Conservation (phyloP, 1,140 invertebrate genomes). For the Drosophila arawakana region DNA sequence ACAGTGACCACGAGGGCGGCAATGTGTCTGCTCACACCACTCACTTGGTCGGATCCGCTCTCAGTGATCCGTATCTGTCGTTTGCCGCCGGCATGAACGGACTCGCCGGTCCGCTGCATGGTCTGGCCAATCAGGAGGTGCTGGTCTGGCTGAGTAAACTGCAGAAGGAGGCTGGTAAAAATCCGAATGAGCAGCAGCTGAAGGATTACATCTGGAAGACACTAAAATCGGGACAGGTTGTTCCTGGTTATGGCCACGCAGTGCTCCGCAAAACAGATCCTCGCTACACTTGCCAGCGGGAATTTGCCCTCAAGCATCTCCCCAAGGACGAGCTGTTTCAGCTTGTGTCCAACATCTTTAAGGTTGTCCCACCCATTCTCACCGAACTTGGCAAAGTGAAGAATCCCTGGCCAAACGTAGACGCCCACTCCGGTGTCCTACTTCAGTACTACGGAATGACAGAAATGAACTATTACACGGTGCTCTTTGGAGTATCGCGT, state of each 20-base stretch:
- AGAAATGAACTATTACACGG: constrained; percentile 99
- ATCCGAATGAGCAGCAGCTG: constrained; percentile 93
- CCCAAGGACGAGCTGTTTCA: constrained; percentile 96
- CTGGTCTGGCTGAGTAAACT: constrained; percentile 93
- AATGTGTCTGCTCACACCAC: constrained; percentile 97
- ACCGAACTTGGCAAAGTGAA: constrained; percentile 96
- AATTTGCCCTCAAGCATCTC: constrained; percentile 96
- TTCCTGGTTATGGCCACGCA: constrained; percentile 98
- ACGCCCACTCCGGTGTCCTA: constrained; percentile 97
- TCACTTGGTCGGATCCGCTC: constrained; percentile 96
- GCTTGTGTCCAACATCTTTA: constrained; percentile 95
- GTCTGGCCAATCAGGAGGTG: constrained; percentile 97
- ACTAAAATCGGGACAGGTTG: constrained; percentile 93
- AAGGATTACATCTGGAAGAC: constrained; percentile 97
- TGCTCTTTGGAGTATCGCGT: constrained; percentile 97
- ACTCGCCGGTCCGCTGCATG: constrained; percentile 96
- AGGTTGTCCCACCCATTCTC: constrained; percentile 95
- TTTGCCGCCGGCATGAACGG: constrained; percentile 97
- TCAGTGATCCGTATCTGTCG: constrained; percentile 96
- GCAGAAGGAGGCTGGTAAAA: constrained; percentile 91
- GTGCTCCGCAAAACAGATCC: constrained; percentile 98
- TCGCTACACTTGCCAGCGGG: constrained; percentile 93
- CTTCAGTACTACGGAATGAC: constrained; percentile 97
- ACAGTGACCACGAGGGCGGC: constrained; percentile 97
- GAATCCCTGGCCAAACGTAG: constrained; percentile 99